Percentiles rank a stretch among this genome's conserved stretches.
Evolutionary conservation across 1,140 invertebrate species (phyloP).

Genomic region (Sogatella furcifera): DNA sequence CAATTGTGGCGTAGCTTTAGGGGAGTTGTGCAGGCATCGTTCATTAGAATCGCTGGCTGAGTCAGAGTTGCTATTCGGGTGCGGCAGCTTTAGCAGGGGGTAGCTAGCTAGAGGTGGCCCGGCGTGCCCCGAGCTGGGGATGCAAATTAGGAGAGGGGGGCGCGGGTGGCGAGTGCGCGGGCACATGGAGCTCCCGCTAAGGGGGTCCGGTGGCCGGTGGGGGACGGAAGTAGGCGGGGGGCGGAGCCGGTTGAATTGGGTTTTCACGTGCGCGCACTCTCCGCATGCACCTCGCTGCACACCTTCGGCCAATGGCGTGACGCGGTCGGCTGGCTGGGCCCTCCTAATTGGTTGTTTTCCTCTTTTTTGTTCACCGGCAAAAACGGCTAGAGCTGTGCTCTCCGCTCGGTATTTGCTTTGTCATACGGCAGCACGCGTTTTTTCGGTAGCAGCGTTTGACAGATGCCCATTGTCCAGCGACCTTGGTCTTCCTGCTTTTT

Average conservation of each 20-base stretch:
- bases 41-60: neutral
- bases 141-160: neutral
- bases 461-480: slow-evolving; percentile 1
- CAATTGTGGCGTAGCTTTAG: no score
- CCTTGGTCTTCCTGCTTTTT: slow-evolving; percentile 1
- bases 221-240: slow-evolving; percentile 2
- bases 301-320: neutral
- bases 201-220: neutral
- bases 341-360: slow-evolving; percentile 1
- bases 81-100: neutral
- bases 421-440: neutral
- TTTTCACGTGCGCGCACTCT: slow-evolving; percentile 1
- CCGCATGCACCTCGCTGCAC: neutral
- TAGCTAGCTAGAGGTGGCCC: neutral
- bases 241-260: neutral
- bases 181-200: neutral
- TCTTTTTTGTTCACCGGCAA: neutral
- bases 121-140: neutral
- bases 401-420: neutral
- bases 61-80: neutral
- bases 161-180: neutral
- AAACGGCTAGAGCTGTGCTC: neutral
- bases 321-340: neutral
- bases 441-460: neutral
- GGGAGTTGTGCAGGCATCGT: no score